Evolutionary conservation across 2,888 invertebrate genomes (phyloP).

Genomic region (Drosophila maculinotata): DNA sequence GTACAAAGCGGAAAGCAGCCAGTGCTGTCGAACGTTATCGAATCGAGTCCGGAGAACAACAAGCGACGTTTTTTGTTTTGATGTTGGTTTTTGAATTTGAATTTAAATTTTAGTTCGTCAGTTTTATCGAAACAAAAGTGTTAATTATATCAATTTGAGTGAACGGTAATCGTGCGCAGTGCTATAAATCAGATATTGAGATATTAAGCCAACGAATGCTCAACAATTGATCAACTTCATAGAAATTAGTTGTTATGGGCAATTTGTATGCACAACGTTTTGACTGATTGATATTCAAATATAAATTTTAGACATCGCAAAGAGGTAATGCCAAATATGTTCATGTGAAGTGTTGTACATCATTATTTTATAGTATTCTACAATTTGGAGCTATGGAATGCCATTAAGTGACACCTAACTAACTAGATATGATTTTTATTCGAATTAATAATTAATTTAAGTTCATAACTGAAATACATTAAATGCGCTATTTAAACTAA

Average conservation of each 20-base stretch:
- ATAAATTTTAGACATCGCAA: slow-evolving; percentile 5
- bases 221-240: slow-evolving; percentile 14
- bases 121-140: slow-evolving; percentile 7
- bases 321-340: slow-evolving; percentile 32
- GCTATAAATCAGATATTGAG: slow-evolving; percentile 12
- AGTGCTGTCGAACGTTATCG: slow-evolving; percentile 20
- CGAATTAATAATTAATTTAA: no score
- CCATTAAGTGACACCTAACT: not conserved
- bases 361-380: slow-evolving; percentile 7
- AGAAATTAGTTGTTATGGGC: not conserved
- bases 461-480: no score
- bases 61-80: slow-evolving; percentile 57
- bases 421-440: not conserved
- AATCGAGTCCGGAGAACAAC: slow-evolving; percentile 46
- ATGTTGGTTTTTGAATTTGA: slow-evolving; percentile 12
- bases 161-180: slow-evolving; percentile 16
- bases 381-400: not conserved
- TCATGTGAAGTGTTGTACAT: slow-evolving; percentile 13
- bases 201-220: slow-evolving; percentile 7
- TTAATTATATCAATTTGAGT: slow-evolving; percentile 10
- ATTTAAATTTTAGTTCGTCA: slow-evolving; percentile 7
- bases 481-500: no score
- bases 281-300: slow-evolving; percentile 25
- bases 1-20: slow-evolving; percentile 41
- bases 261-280: slow-evolving; percentile 31